Evolutionary conservation across 2,113 vertebrate genomes (phyloP).

Genomic region (Podarcis muralis): DNA sequence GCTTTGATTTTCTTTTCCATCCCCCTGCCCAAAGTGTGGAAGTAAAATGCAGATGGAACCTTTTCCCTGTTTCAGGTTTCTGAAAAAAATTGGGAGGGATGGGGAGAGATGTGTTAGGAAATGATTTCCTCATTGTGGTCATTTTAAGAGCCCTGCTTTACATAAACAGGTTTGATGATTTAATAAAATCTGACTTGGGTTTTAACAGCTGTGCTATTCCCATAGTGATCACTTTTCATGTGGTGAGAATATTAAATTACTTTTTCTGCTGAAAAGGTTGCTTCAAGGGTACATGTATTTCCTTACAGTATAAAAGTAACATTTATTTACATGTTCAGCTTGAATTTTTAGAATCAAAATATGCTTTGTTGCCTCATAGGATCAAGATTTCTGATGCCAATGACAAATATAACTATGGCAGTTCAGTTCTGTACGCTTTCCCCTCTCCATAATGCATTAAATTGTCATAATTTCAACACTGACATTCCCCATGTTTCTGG

Average conservation of each 20-base stretch:
- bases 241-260: slow-evolving; percentile 75
- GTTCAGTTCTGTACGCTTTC: slow-evolving; percentile 17
- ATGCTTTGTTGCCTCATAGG: slow-evolving; percentile 57
- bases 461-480: slow-evolving; percentile 43
- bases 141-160: slow-evolving; percentile 66
- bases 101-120: slow-evolving; percentile 60
- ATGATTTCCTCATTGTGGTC: slow-evolving; percentile 71
- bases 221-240: slow-evolving; percentile 79
- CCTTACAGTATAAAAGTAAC: slow-evolving; percentile 75
- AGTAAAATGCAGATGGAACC: neutral
- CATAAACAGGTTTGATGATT: slow-evolving; percentile 70
- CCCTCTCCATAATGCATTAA: slow-evolving; percentile 14
- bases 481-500: slow-evolving; percentile 44
- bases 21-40: neutral
- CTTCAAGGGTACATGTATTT: slow-evolving; percentile 66
- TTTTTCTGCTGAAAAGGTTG: slow-evolving; percentile 75
- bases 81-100: neutral
- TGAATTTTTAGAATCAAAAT: slow-evolving; percentile 58
- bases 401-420: slow-evolving; percentile 64
- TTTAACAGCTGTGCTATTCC: slow-evolving; percentile 79
- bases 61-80: slow-evolving; percentile 6
- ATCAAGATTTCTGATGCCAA: slow-evolving; percentile 63
- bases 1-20: neutral
- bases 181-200: slow-evolving; percentile 75
- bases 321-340: slow-evolving; percentile 70